A percentile compares a stretch with the other conserved stretches of the same genome.
Evolutionary conservation across 2,888 invertebrate species (phyloP).

Genomic region (Eupithecia subumbrata): DNA sequence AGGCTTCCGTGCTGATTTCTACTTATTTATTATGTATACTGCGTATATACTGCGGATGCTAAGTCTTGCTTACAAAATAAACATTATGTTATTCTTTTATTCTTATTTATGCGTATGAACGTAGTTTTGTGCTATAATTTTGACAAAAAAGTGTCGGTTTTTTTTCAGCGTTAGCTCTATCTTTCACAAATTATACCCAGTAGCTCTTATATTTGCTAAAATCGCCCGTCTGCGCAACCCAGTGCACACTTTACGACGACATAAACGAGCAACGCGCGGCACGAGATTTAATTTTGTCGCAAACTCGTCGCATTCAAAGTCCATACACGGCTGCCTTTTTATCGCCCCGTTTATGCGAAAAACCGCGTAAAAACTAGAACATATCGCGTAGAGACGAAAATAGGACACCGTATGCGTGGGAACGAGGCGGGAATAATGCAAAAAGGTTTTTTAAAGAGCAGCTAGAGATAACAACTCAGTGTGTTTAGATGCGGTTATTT

Average conservation of each 20-base stretch:
- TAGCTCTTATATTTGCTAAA: neutral
- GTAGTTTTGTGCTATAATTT: too few relatives aligned
- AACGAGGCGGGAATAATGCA: neutral
- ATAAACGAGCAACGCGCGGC: conserved; percentile 29
- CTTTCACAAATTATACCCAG: too few relatives aligned
- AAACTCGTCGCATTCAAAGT: conserved; percentile 34
- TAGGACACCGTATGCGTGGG: conserved; percentile 1
- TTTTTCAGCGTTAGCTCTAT: neutral
- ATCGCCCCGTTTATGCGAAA: conserved; percentile 32
- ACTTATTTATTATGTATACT: too few relatives aligned
- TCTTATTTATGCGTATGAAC: too few relatives aligned
- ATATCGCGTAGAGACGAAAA: conserved; percentile 9
- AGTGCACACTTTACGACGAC: conserved; percentile 25
- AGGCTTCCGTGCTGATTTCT: too few relatives aligned
- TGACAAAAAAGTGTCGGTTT: too few relatives aligned
- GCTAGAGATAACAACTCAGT: neutral
- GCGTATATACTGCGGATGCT: too few relatives aligned
- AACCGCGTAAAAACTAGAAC: conserved; percentile 26
- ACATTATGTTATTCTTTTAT: too few relatives aligned
- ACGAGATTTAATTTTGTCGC: conserved; percentile 34
- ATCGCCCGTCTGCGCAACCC: conserved; percentile 14
- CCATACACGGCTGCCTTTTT: conserved; percentile 30
- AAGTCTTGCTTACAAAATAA: too few relatives aligned
- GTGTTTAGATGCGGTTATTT: conserved; percentile 3
- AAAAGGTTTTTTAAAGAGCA: conserved; percentile 4